Evolutionary conservation across 2,113 vertebrate species (phyloP), one percentile per base, ranked within the genome.

Genomic region (Murina feae): DNA sequence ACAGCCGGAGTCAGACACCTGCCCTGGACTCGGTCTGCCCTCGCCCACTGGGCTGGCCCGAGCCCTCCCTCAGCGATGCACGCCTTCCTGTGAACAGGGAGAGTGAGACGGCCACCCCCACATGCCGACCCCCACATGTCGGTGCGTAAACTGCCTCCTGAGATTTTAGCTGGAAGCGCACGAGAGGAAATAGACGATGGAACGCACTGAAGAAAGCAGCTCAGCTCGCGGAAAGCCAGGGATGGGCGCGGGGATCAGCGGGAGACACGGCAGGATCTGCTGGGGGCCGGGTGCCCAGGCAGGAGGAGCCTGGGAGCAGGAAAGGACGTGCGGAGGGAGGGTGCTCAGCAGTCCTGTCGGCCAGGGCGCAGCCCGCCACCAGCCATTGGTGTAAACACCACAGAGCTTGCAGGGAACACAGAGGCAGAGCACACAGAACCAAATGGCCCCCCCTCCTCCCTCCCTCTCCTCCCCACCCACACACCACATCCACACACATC

Each of bases 341-440:
- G 0, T 3, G 0, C n/a, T 18, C 1, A 30, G 21, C 32, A 8
- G 0, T 9, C 2, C 1, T 17, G 0, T 12, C 23, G 8, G 8
- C 25, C 28, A 58, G 32, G 32, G 30, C 78, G 3, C 16, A 4
- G 4, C 6, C 32, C 53, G 51, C 51, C 35, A 2, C 4, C 14
- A 8, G 28, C 1, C 5, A 0, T n/a, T 4, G 5, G 30, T 39
- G 9, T n/a, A 17, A 1, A 18, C 0, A 37, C 8, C 49, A 16
- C 7, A 20, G 17, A 10, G 9, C 30, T 14, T 20, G 18, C 13
- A 7, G 44, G 30, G 37, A n/a, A 3, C 39, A 23, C 78, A 8
- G 51, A 30, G 92, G 32, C 13, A n/a, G 65, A 39, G 3, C 86
- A 69, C 12, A 60, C 20, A 9, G 44, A 35, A 3, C 21, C 32